Conservation (phyloP, 2,797 vertebrate species). For the Urocyon cinereoargenteus region DNA sequence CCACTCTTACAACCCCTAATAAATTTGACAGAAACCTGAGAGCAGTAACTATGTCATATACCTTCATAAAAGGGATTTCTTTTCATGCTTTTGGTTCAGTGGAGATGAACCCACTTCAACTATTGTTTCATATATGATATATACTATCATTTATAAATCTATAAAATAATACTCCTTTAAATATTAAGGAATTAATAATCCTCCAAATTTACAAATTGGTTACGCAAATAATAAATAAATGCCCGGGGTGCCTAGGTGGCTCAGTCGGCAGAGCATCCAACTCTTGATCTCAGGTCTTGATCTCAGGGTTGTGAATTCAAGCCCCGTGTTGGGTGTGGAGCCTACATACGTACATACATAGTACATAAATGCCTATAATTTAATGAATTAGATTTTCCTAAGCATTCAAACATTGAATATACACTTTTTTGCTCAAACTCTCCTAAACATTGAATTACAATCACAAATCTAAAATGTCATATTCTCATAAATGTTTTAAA, state of each 20-base stretch:
- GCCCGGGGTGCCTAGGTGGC: background rate
- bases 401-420: slow-evolving; percentile 1
- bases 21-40: slow-evolving; percentile 23
- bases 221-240: slow-evolving; percentile 36
- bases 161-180: slow-evolving; percentile 32
- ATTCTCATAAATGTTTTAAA: slow-evolving; percentile 43
- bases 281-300: background rate
- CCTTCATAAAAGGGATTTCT: background rate
- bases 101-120: background rate
- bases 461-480: slow-evolving; percentile 25
- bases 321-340: background rate
- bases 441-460: slow-evolving; percentile 37
- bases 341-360: background rate
- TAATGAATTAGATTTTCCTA: slow-evolving; percentile 44
- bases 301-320: background rate
- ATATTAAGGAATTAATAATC: background rate
- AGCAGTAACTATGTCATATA: background rate
- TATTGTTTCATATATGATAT: background rate
- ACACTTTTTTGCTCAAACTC: slow-evolving; percentile 51
- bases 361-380: background rate
- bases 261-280: background rate
- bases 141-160: background rate
- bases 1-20: too few relatives aligned
- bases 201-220: slow-evolving; percentile 11
- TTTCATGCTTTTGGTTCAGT: background rate